A percentile compares a stretch with the other conserved stretches of the same genome.
Conservation (phyloP, 35 echinoderm and acorn worm species). For the Lytechinus variegatus region DNA sequence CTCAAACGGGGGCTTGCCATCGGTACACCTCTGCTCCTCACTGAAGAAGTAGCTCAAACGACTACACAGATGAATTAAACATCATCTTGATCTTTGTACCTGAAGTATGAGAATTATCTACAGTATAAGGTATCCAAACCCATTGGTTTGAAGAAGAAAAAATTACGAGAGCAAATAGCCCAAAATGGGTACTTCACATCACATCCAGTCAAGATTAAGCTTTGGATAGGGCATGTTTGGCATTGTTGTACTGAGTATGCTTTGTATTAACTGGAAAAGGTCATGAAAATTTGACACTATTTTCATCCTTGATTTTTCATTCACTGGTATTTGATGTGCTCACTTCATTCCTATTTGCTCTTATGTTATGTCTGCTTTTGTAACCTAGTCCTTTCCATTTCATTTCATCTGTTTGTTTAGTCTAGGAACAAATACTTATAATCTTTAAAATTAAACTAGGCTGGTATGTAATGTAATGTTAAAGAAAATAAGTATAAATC, state of each 20-base stretch:
- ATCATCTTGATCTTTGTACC: neutral
- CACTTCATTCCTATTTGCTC: neutral
- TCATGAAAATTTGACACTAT: neutral
- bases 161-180: neutral
- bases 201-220: neutral
- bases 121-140: neutral
- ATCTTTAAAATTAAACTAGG: neutral
- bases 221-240: neutral
- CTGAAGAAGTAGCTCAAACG: neutral
- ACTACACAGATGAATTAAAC: neutral
- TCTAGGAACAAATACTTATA: neutral
- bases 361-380: neutral
- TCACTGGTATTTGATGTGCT: neutral
- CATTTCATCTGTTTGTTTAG: neutral
- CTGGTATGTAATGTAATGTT: neutral
- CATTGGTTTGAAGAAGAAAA: neutral
- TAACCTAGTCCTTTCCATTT: neutral
- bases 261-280: neutral
- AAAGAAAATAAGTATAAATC: no score
- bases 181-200: neutral
- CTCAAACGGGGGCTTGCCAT: conserved; percentile 38
- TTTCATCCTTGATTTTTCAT: neutral
- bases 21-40: neutral
- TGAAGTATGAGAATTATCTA: neutral
- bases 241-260: neutral